Evolutionary conservation across 2,888 invertebrate genomes (phyloP), one percentile per base, ranked within the genome.

Genomic region (Drosophila aldrichi): DNA sequence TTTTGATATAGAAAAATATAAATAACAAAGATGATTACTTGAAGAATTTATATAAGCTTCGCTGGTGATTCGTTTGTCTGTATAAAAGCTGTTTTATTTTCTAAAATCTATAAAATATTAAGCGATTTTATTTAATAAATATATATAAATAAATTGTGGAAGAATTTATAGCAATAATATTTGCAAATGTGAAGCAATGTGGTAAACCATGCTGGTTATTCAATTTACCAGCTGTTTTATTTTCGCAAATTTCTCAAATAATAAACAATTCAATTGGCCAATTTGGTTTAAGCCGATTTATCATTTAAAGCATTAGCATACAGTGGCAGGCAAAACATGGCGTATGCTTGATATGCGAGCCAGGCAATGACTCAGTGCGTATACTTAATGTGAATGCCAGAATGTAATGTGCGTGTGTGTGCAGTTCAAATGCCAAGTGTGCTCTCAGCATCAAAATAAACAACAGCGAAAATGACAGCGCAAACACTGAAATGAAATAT

Each of bases 401-500:
- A 18, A 8, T 29, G 22, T 20, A 12, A 32, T 32, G 32, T 32
- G 32, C 2, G 32, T 40, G 8, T 7, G 12, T 12, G 32, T 29
- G 18, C n/a, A 34, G 41, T 43, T 20, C 36, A 22, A 76, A 64
- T 74, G 63, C 70, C 70, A 83, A 86, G 63, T 71, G 62, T n/a
- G 44, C 60, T 69, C 49, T 14, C 32, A 14, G 49, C 14, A 49
- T 32, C 32, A 49, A 49, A 49, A 32, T 20, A 12, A 49, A 49
- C 29, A 49, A 12, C 12, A 55, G 20, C 55, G 54, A 43, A 77
- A 66, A 57, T 65, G 51, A 58, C 82, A 82, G 36, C 54, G 61
- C 51, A 61, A 68, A 64, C 75, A 78, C 51, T 61, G 29, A 65
- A 62, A 71, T 75, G 71, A 64, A 79, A 79, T 68, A 75, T 66